These are phyloP conservation scores for Cerceris ruficornis DNA, from an alignment of 2,888 invertebrate genomes.

Conservation along the genomic window DNA sequence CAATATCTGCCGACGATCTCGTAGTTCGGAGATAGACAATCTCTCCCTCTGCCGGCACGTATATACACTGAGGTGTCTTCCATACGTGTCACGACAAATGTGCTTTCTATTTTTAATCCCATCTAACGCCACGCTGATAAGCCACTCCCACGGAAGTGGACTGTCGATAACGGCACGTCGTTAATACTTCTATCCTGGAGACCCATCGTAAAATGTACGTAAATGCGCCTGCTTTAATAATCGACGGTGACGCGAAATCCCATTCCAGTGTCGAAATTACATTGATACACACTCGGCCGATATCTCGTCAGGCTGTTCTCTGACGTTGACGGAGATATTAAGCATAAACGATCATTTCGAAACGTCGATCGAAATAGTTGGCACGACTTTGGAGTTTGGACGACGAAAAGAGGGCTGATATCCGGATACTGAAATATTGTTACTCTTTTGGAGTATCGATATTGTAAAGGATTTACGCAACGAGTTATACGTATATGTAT, in stretches of 20 bases:
- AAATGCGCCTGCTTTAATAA: conserved; percentile 16
- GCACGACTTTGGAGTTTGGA: neutral
- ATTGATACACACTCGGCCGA: neutral
- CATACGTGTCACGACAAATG: conserved; percentile 11
- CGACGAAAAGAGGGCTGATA: neutral
- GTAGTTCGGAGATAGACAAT: conserved; percentile 19
- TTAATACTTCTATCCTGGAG: conserved; percentile 15
- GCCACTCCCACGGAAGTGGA: conserved; percentile 47
- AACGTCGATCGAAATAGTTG: neutral
- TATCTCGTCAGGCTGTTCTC: neutral
- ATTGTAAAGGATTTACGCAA: too few species aligned
- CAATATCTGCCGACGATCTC: conserved; percentile 42
- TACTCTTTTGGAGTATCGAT: too few species aligned
- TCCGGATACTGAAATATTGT: neutral
- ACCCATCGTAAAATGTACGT: neutral
- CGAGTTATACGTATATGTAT: too few species aligned
- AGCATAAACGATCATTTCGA: neutral
- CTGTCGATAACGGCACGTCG: conserved; percentile 35
- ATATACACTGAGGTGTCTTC: conserved; percentile 18
- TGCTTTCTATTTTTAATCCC: conserved; percentile 55
- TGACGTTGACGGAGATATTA: neutral
- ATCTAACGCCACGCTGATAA: conserved; percentile 39
- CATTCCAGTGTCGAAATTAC: conserved; percentile 1
- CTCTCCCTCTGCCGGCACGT: neutral
- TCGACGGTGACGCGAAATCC: neutral